Evolutionary conservation across 2,797 vertebrate genomes (phyloP).

Genomic region (Acanthurus tractus): DNA sequence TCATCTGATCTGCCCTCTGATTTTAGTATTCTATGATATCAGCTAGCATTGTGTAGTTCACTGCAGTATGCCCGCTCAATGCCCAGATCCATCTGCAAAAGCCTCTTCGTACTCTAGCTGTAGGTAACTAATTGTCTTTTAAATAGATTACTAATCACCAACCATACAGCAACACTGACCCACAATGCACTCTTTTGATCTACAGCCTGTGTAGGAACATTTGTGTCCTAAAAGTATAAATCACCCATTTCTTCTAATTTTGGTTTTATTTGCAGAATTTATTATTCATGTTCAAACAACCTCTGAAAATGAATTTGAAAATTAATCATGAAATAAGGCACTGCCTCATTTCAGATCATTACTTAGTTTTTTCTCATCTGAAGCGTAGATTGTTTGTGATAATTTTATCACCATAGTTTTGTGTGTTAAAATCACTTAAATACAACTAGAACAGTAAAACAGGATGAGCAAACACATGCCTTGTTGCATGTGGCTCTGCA

Average conservation of each 20-base stretch:
- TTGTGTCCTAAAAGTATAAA: background rate
- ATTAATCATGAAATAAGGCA: background rate
- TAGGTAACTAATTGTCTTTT: conserved; percentile 50
- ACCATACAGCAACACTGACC: conserved; percentile 37
- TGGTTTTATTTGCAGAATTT: conserved; percentile 5
- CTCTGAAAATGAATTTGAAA: background rate
- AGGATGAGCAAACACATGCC: background rate
- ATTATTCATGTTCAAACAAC: background rate
- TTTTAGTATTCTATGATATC: conserved; percentile 1
- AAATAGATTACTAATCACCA: conserved; percentile 43
- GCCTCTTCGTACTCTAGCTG: conserved; percentile 49
- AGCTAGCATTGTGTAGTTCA: conserved; percentile 18
- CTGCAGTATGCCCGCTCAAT: conserved; percentile 32
- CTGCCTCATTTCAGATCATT: background rate
- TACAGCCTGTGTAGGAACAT: conserved; percentile 2
- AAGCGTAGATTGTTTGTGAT: background rate
- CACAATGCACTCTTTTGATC: conserved; percentile 34
- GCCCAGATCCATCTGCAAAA: conserved; percentile 72
- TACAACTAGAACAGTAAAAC: background rate
- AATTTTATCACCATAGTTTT: background rate
- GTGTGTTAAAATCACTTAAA: background rate
- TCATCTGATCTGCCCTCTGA: conserved; percentile 10
- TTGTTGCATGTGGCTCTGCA: conserved; percentile 9
- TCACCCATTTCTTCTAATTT: background rate
- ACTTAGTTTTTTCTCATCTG: background rate